Base-by-base conservation (phyloP, 2,888 invertebrate genomes). In the Acronicta alni region DNA sequence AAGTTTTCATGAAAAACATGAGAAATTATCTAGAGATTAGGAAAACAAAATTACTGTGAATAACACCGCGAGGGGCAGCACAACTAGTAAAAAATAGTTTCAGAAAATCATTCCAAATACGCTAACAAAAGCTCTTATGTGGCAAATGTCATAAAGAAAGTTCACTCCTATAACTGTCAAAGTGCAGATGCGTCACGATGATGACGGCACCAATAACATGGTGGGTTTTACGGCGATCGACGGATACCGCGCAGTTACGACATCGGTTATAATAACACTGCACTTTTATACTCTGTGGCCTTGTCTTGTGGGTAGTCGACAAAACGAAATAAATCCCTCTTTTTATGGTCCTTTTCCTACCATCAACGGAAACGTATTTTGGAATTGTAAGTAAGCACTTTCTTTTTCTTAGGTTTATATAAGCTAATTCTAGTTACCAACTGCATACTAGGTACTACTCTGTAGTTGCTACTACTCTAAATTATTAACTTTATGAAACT, bases 111-210 rank as follows among this genome's bases (percentile, higher is more conserved):
- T 45, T 49, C 42, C 23, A 30, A 35, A 43, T 43, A 53, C 42
- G 48, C 16, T 12, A 48, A 4, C 38, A 39, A n/a, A 32, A 17
- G 17, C 49, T 16, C 35, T 23, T 9, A 26, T 37, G 60, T 63
- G 52, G 39, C 30, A 44, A 44, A 55, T 18, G 35, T 38, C 49
- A 58, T 67, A 69, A 62, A 62, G 47, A 64, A 72, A 72, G 37
- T 75, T 75, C 35, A 6, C 37, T 48, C 64, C 38, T 75, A 64
- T 69, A 70, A 72, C 52, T 72, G 66, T 69, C 58, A 57, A 61
- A 67, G 56, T 69, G 68, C 67, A 72, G 58, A 69, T 55, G 61
- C 48, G 15, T 57, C 47, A 60, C 49, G 53, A 52, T 8, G 26
- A 45, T 38, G 39, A 35, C 57, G 32, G 51, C 54, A 52, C 53